phyloP scores from a whole-genome alignment of 2,888 invertebrate genomes.

The Ophion costatus region DNA sequence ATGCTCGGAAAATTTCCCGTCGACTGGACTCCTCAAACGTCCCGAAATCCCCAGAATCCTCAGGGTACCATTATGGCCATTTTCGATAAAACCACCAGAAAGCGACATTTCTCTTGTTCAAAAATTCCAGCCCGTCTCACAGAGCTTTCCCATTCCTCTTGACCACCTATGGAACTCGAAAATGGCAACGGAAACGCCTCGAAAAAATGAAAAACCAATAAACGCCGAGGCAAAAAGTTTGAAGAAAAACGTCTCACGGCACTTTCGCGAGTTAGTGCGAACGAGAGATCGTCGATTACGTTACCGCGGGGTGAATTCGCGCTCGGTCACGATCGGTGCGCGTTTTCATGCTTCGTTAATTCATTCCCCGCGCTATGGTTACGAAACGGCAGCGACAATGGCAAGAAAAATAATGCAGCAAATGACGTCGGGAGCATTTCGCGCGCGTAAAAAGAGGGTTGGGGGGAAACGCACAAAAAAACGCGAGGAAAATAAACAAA shows the following conservation, averaged over 20 bases:
- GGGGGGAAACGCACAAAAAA: constrained; percentile 47
- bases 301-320: constrained; percentile 6
- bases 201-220: no score
- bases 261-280: no score
- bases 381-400: constrained; percentile 69
- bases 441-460: neutral
- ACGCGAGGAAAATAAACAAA: no score
- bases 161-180: no score
- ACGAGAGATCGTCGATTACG: no score
- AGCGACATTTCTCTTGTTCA: neutral
- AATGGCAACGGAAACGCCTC: no score
- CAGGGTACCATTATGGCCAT: neutral
- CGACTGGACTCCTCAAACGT: no score
- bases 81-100: neutral
- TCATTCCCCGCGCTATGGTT: constrained; percentile 67
- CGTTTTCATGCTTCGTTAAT: constrained; percentile 78
- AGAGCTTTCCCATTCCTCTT: no score
- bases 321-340: constrained; percentile 34
- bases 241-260: no score
- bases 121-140: neutral
- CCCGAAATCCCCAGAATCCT: neutral
- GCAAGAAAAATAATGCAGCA: constrained; percentile 49
- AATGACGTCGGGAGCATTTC: constrained; percentile 9
- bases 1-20: neutral
- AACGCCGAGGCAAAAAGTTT: no score